A percentile compares a stretch with the other conserved stretches of the same genome.
phyloP scores from a whole-genome alignment of 2,113 vertebrate genomes.

The Illadopsis cleaveri region DNA sequence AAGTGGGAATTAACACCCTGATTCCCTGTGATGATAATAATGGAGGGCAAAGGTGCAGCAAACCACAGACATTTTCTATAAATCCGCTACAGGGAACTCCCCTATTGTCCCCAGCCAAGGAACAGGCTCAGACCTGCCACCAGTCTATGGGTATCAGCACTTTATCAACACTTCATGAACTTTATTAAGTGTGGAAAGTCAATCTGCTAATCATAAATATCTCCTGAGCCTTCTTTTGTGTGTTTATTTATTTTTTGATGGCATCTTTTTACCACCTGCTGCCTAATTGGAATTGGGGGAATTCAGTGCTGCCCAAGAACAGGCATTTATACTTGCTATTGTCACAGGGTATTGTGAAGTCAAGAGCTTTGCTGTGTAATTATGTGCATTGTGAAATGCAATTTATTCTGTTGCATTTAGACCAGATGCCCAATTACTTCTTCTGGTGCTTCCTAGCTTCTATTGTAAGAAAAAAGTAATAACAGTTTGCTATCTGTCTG shows the following conservation, averaged over 20 bases:
- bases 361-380: constrained; percentile 6
- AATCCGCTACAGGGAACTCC: background rate
- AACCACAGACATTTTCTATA: background rate
- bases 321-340: background rate
- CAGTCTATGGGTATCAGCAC: background rate
- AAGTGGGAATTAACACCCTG: background rate
- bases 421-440: background rate
- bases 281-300: background rate
- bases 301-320: background rate
- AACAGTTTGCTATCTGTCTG: background rate
- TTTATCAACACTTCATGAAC: background rate
- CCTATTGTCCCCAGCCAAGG: background rate
- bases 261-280: background rate
- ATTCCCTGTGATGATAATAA: background rate
- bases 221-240: background rate
- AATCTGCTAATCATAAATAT: background rate
- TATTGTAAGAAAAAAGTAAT: background rate
- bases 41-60: background rate
- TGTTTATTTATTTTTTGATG: background rate
- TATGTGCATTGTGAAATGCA: background rate
- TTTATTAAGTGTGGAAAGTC: background rate
- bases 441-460: background rate
- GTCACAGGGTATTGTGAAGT: background rate
- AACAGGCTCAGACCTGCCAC: background rate
- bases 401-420: constrained; percentile 9